Conservation (phyloP, 2,888 invertebrate species). For the Malachius bipustulatus region DNA sequence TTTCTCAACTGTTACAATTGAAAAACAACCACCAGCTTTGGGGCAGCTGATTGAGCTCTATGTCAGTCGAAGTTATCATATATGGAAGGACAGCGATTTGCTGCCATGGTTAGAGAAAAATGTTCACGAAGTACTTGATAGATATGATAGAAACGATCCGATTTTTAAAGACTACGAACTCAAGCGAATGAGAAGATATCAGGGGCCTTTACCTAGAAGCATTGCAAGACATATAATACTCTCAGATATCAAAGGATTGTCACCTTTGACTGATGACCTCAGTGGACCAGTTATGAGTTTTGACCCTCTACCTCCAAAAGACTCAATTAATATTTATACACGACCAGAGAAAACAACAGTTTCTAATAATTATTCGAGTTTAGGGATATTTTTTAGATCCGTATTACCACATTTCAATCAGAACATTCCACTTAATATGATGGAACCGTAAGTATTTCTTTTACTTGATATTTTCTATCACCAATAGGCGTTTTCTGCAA, state of each 20-base stretch:
- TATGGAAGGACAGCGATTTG: constrained; percentile 69
- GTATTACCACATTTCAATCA: constrained; percentile 54
- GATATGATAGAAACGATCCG: constrained; percentile 50
- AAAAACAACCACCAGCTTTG: constrained; percentile 51
- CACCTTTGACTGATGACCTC: constrained; percentile 43
- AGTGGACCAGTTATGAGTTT: constrained; percentile 55
- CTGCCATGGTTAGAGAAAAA: constrained; percentile 67
- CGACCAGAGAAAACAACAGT: constrained; percentile 35
- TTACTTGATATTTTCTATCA: no score
- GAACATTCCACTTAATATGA: constrained; percentile 20
- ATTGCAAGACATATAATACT: constrained; percentile 57
- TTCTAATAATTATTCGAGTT: constrained; percentile 28
- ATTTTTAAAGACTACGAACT: constrained; percentile 47
- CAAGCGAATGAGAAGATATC: constrained; percentile 50
- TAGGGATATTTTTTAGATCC: constrained; percentile 58
- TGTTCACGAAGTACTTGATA: constrained; percentile 50
- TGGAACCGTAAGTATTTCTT: constrained; percentile 24
- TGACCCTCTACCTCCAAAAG: constrained; percentile 67
- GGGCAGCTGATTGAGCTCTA: constrained; percentile 62
- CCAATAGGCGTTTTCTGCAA: no score
- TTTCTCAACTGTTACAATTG: constrained; percentile 35
- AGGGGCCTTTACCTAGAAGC: constrained; percentile 47
- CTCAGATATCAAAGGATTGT: constrained; percentile 58
- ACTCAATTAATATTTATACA: constrained; percentile 61
- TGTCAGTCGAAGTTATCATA: constrained; percentile 55